Evolutionary conservation across 2,888 invertebrate species (phyloP).

Genomic region (Ephialtes manifestator): DNA sequence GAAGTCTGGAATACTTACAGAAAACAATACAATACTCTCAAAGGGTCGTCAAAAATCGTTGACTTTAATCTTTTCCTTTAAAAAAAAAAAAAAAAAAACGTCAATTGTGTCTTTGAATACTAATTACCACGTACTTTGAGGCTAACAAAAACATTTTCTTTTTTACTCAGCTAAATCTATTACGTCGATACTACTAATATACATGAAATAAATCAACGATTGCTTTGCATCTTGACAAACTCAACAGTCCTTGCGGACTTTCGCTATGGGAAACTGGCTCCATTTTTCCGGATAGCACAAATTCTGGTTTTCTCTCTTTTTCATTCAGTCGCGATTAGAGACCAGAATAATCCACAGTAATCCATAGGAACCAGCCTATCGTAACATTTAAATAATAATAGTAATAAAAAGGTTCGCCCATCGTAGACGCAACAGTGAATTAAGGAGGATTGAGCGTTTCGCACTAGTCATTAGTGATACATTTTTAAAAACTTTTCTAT

Average conservation of each 20-base stretch:
- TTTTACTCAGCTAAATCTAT: slow-evolving; percentile 31
- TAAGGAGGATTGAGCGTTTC: too few relatives aligned
- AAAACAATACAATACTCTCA: slow-evolving; percentile 50
- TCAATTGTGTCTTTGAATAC: slow-evolving; percentile 47
- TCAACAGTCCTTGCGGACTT: not conserved
- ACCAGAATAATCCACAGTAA: slow-evolving; percentile 48
- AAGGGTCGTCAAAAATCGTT: slow-evolving; percentile 31
- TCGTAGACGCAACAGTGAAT: not conserved
- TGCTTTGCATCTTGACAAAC: slow-evolving; percentile 3
- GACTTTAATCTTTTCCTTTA: slow-evolving; percentile 22
- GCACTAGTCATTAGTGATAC: too few relatives aligned
- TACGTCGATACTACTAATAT: slow-evolving; percentile 41
- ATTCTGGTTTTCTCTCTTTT: slow-evolving; percentile 37
- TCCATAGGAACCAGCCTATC: slow-evolving; percentile 67
- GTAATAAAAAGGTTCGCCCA: slow-evolving; percentile 29
- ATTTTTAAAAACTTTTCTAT: too few relatives aligned
- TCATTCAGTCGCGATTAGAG: slow-evolving; percentile 22
- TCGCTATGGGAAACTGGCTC: slow-evolving; percentile 20
- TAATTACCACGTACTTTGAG: slow-evolving; percentile 39
- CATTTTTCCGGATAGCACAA: slow-evolving; percentile 37
- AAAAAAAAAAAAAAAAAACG: slow-evolving; percentile 3
- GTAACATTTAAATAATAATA: slow-evolving; percentile 42
- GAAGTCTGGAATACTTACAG: slow-evolving; percentile 67
- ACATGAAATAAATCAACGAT: slow-evolving; percentile 30
- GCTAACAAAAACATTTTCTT: slow-evolving; percentile 33